Evolutionary conservation across 2,888 invertebrate species (phyloP).

Genomic region (Emmelina monodactyla): DNA sequence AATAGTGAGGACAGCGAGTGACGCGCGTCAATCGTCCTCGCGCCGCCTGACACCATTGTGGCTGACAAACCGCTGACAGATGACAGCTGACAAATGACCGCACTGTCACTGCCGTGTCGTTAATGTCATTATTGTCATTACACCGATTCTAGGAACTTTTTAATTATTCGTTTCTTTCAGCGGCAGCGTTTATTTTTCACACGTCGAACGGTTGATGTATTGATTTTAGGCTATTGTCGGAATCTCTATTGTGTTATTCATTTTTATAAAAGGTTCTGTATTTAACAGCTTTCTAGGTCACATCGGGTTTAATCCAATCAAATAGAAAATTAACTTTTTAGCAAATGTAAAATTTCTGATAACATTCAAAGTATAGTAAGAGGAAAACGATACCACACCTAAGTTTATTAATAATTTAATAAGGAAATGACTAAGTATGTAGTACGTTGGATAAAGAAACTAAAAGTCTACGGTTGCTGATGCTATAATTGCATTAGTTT

Average conservation of each 20-base stretch:
- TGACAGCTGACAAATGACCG: slow-evolving; percentile 44
- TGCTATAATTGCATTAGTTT: too few relatives aligned
- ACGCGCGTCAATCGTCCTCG: slow-evolving; percentile 44
- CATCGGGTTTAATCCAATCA: too few relatives aligned
- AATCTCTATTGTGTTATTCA: neutral
- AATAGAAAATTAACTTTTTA: too few relatives aligned
- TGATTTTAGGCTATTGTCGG: slow-evolving; percentile 15
- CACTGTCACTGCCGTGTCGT: slow-evolving; percentile 31
- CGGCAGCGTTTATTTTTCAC: slow-evolving; percentile 13
- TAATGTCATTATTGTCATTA: slow-evolving; percentile 41
- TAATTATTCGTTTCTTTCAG: slow-evolving; percentile 31
- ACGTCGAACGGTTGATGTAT: slow-evolving; percentile 15
- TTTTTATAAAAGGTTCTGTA: too few relatives aligned
- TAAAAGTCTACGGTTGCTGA: too few relatives aligned
- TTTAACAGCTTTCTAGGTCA: too few relatives aligned
- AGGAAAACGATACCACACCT: too few relatives aligned
- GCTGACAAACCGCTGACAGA: slow-evolving; percentile 43
- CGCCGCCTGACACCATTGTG: slow-evolving; percentile 50
- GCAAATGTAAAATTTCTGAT: too few relatives aligned
- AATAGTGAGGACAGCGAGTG: slow-evolving; percentile 23
- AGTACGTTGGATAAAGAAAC: too few relatives aligned
- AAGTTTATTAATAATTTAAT: too few relatives aligned
- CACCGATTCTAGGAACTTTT: slow-evolving; percentile 36
- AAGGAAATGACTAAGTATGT: too few relatives aligned
- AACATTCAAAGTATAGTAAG: too few relatives aligned